Percentiles rank a stretch among this genome's conserved stretches.
phyloP scores from a whole-genome alignment of 1,140 invertebrate species.

The Hylaeus anthracinus region DNA sequence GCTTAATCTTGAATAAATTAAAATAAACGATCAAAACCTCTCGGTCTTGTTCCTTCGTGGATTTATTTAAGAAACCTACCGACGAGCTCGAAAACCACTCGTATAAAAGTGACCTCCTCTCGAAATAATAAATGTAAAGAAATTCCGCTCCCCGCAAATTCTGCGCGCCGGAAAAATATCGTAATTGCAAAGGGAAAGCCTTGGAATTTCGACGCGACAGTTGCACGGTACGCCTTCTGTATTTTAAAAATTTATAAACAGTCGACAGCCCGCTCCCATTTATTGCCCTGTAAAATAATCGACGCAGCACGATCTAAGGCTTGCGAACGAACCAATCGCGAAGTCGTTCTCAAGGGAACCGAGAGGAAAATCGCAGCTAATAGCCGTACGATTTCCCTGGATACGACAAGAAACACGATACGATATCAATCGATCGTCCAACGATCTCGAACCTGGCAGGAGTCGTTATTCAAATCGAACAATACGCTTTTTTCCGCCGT shows the following conservation, averaged over 20 bases:
- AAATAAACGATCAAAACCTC: no score
- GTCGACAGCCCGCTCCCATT: no score
- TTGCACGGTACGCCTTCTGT: background rate
- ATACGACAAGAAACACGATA: constrained; percentile 47
- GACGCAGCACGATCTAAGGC: background rate
- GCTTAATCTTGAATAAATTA: no score
- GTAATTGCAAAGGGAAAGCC: background rate
- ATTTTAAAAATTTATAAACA: background rate
- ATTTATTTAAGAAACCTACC: no score
- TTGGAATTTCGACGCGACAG: no score
- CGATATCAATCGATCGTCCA: constrained; percentile 55
- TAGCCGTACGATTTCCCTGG: constrained; percentile 38
- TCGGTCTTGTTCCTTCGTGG: no score
- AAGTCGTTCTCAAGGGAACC: constrained; percentile 36
- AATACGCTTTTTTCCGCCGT: constrained; percentile 27
- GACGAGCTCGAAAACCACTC: no score
- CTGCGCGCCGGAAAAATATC: no score
- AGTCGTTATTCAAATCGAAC: constrained; percentile 50
- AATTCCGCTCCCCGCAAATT: no score
- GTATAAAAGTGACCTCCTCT: no score
- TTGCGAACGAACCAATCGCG: constrained; percentile 5
- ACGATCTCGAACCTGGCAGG: constrained; percentile 26
- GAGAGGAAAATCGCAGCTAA: constrained; percentile 52
- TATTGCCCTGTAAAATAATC: background rate
- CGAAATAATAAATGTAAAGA: no score